Evolutionary conservation across 1,140 invertebrate genomes (phyloP).

Genomic region (Vanessa atalanta): DNA sequence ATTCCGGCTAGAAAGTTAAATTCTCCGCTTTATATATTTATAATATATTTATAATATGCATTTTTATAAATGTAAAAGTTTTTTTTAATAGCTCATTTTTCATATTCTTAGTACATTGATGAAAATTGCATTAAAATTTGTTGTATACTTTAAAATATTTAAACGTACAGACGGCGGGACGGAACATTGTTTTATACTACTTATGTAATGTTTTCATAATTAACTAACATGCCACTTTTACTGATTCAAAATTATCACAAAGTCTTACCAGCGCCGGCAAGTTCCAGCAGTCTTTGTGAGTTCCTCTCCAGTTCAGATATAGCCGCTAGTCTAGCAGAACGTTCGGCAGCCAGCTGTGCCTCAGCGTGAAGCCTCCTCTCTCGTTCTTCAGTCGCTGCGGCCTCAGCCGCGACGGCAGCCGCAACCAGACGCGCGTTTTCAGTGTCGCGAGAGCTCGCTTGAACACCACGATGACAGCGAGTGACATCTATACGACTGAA

Average conservation of each 20-base stretch:
- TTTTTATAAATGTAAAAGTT: no score
- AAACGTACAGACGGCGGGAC: no score
- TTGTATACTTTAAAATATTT: no score
- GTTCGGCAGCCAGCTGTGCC: conserved; percentile 83
- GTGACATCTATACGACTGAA: conserved; percentile 60
- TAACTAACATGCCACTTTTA: not conserved
- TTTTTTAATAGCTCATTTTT: no score
- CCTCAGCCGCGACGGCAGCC: conserved; percentile 78
- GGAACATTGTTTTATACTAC: no score
- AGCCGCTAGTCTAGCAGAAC: conserved; percentile 85
- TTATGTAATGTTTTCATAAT: no score
- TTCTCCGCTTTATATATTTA: no score
- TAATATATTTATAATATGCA: no score
- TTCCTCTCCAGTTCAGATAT: conserved; percentile 87
- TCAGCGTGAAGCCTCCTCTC: conserved; percentile 74
- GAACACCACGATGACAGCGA: conserved; percentile 81
- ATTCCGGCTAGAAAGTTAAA: no score
- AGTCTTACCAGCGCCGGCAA: conserved; percentile 76
- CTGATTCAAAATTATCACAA: not conserved
- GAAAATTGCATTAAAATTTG: no score
- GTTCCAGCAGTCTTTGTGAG: conserved; percentile 85
- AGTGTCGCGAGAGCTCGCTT: conserved; percentile 84
- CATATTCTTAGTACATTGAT: no score
- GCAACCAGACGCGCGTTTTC: conserved; percentile 83
- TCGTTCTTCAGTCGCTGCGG: conserved; percentile 58